Percentiles rank a stretch among this genome's conserved stretches.
phyloP scores from a whole-genome alignment of 2,113 vertebrate genomes.

The Tenrec ecaudatus region DNA sequence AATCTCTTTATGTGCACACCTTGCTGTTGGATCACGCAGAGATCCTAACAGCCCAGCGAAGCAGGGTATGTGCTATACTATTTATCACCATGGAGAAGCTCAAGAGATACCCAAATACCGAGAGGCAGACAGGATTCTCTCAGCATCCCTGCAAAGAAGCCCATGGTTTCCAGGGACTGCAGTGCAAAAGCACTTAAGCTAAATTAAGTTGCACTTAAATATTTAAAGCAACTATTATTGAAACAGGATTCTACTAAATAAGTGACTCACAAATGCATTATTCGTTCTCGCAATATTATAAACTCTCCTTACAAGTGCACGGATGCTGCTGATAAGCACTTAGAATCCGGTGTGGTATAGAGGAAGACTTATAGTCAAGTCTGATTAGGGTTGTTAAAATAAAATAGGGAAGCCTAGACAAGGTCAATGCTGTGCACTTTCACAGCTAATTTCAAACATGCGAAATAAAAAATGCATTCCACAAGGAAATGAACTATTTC shows the following conservation, averaged over 20 bases:
- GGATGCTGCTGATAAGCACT: not conserved
- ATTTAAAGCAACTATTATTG: slow-evolving; percentile 39
- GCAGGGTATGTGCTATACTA: not conserved
- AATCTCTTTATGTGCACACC: slow-evolving; percentile 62
- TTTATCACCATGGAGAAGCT: slow-evolving; percentile 55
- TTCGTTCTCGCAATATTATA: not conserved
- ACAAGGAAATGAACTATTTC: not conserved
- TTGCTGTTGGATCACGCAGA: slow-evolving; percentile 60
- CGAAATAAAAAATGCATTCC: not conserved
- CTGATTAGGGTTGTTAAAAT: not conserved
- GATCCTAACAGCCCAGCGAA: slow-evolving; percentile 54
- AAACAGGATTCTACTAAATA: slow-evolving; percentile 15
- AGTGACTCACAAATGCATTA: not conserved
- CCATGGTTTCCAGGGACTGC: slow-evolving; percentile 9
- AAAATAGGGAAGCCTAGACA: not conserved
- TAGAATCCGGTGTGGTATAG: not conserved
- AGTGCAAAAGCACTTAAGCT: not conserved
- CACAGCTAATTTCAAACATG: not conserved
- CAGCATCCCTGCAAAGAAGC: slow-evolving; percentile 45
- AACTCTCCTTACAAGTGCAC: not conserved
- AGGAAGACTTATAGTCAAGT: not conserved
- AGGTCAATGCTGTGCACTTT: not conserved
- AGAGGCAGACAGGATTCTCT: not conserved
- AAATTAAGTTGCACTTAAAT: slow-evolving; percentile 31
- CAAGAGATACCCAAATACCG: not conserved